Evolutionary conservation across 2,888 invertebrate species (phyloP).

Genomic region (Nebria salina): DNA sequence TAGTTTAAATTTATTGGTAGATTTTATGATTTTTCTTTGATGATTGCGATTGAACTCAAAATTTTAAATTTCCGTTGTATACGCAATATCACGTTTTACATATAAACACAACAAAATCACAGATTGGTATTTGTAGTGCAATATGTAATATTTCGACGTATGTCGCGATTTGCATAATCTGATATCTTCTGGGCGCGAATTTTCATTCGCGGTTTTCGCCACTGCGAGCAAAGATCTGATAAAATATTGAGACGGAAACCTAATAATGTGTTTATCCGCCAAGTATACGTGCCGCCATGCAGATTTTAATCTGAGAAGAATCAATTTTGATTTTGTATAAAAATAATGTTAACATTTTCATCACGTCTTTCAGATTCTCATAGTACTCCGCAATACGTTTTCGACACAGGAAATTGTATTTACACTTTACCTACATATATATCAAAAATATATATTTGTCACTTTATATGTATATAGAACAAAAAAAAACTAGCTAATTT

Average conservation of each 20-base stretch:
- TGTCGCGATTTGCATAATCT: slow-evolving; percentile 34
- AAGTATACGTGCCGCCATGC: slow-evolving; percentile 54
- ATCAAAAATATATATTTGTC: not conserved
- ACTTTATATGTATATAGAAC: not conserved
- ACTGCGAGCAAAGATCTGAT: slow-evolving; percentile 13
- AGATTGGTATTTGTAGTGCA: not conserved
- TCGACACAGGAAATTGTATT: slow-evolving; percentile 41
- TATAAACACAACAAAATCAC: not conserved
- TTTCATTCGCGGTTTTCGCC: not conserved
- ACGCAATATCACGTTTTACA: not conserved
- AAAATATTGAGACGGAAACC: slow-evolving; percentile 38
- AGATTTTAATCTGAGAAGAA: slow-evolving; percentile 62
- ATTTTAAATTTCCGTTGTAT: not conserved
- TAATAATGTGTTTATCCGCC: slow-evolving; percentile 59
- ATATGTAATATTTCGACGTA: slow-evolving; percentile 11
- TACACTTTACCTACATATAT: not conserved
- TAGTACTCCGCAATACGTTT: slow-evolving; percentile 31
- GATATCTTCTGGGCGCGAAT: not conserved
- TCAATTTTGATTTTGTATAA: slow-evolving; percentile 63
- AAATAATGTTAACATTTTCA: slow-evolving; percentile 56
- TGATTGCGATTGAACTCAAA: not conserved
- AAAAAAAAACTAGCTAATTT: not conserved
- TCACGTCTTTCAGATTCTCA: slow-evolving; percentile 54
- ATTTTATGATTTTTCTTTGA: not conserved
- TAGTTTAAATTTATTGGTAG: too few species aligned